A percentile compares a stretch with the other conserved stretches of the same genome.
Conservation (phyloP, 2,888 invertebrate genomes). For the Plebejus argus region DNA sequence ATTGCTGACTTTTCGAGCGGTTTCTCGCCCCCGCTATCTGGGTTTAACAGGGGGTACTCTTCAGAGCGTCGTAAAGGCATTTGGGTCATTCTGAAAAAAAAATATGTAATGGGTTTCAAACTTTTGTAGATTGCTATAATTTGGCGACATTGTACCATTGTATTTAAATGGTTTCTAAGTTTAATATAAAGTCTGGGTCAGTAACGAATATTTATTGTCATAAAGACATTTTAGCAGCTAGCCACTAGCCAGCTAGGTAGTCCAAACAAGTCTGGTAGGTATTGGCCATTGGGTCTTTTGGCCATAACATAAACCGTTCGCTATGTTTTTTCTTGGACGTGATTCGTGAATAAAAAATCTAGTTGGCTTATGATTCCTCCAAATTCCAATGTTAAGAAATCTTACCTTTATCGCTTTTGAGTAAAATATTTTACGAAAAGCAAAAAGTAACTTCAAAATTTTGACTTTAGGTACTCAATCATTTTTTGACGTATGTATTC, state of each 20-base stretch:
- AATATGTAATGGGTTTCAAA: neutral
- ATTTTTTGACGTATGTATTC: neutral
- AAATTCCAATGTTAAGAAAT: neutral
- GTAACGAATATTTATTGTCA: too few relatives aligned
- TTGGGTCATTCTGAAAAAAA: slow-evolving; percentile 1
- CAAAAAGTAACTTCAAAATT: neutral
- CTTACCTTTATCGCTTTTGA: slow-evolving; percentile 2
- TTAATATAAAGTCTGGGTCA: too few relatives aligned
- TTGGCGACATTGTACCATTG: too few relatives aligned
- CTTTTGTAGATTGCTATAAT: too few relatives aligned
- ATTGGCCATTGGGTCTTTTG: neutral
- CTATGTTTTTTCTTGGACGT: neutral
- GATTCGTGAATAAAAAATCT: neutral
- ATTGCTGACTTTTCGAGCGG: slow-evolving; percentile 42
- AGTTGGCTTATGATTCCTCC: neutral
- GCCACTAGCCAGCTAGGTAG: neutral
- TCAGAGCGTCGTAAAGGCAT: slow-evolving; percentile 50
- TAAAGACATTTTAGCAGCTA: neutral
- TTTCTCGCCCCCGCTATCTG: slow-evolving; percentile 55
- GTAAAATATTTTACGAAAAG: neutral
- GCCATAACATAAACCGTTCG: neutral
- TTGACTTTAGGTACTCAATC: neutral
- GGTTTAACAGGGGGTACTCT: slow-evolving; percentile 64
- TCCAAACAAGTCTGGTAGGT: neutral
- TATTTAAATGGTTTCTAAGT: too few relatives aligned